Base-by-base conservation (phyloP, 2,113 vertebrate genomes). In the Saimiri boliviensis region DNA sequence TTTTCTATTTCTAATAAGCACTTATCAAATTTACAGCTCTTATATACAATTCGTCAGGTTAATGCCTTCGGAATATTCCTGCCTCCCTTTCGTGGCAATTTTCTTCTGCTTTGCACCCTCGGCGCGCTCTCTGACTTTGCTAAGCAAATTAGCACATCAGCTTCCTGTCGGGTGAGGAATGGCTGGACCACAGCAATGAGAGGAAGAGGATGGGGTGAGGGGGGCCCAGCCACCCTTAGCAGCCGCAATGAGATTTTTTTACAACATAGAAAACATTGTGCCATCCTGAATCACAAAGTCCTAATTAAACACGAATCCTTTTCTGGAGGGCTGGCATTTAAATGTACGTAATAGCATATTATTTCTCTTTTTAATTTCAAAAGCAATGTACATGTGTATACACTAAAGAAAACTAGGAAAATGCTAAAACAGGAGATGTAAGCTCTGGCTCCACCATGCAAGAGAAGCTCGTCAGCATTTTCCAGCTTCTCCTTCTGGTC, bases 1-100 rank as follows among this genome's bases (percentile, higher is more conserved):
- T 96, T 96, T 91, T 85, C 89, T 47, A 74, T 91, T 80, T 77
- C 92, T 94, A 91, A 95, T 91, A 91, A 97, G 94, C 93, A 73
- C 74, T 74, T 94, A 92, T 42, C 73, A 54, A 77, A 68, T 83
- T 74, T 60, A 84, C 17, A 30, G 85, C 79, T 89, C 52, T 30
- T 40, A 17, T 2, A 2, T 60, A 23, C 71, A 45, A 16, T 86
- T 40, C 63, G 4, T 91, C 96, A 71, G 92, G 90, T 68, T 70
- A 84, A 90, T 54, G 82, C 42, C 93, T 74, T n/a, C 92, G 11
- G 68, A 16, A 52, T 49, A 47, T 84, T 37, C 58, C 94, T 16
- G 8, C 89, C 27, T 63, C 19, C 52, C 12, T 30, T 66, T 19
- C 0, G 25, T 27, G 0, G 82, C 9, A 13, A 10, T 42, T 68